Evolutionary conservation across 1,140 invertebrate genomes (phyloP).

Genomic region (Lamellibrachia luymesi): DNA sequence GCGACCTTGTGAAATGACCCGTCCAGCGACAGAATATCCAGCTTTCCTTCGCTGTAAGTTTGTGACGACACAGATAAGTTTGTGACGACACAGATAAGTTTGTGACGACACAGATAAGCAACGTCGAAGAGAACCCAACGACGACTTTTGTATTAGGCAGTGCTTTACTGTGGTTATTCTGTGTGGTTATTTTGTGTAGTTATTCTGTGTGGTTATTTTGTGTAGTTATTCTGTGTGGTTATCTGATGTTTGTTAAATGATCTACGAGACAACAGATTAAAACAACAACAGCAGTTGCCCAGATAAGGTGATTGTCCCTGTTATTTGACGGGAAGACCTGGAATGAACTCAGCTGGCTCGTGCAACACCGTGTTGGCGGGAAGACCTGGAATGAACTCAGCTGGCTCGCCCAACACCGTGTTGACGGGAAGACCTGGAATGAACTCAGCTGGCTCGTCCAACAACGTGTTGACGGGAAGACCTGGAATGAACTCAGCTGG

Average conservation of each 20-base stretch:
- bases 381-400: too few relatives aligned
- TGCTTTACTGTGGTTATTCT: neutral
- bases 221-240: neutral
- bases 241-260: neutral
- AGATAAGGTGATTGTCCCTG: neutral
- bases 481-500: too few relatives aligned
- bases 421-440: too few relatives aligned
- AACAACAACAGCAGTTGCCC: neutral
- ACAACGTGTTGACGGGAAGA: too few relatives aligned
- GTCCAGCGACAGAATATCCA: neutral
- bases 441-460: too few relatives aligned
- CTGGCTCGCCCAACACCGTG: too few relatives aligned
- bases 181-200: neutral
- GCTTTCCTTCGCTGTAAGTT: neutral
- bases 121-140: neutral
- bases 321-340: too few relatives aligned
- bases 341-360: neutral
- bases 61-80: neutral
- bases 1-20: neutral
- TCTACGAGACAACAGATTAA: neutral
- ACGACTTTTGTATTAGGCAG: neutral
- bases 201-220: neutral
- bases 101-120: neutral
- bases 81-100: neutral
- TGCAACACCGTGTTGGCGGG: neutral